A percentile compares a stretch with the other conserved stretches of the same genome.
Evolutionary conservation across 2,797 vertebrate species (phyloP).

Genomic region (Chloroceryle inda): DNA sequence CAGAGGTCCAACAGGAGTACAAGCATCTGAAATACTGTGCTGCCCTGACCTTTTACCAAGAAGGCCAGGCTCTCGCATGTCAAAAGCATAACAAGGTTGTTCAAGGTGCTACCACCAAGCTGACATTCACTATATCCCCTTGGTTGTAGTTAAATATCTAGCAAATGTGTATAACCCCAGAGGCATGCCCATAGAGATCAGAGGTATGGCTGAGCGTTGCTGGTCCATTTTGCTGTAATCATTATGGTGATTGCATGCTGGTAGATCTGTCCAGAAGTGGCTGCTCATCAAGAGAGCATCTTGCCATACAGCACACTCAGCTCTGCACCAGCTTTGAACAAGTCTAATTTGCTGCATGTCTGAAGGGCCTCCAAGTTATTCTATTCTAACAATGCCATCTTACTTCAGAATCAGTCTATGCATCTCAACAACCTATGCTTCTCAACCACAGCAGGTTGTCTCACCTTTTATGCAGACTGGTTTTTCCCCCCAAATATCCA

Average conservation of each 20-base stretch:
- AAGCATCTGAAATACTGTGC: neutral
- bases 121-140: neutral
- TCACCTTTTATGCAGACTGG: neutral
- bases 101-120: neutral
- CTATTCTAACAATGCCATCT: neutral
- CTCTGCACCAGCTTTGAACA: neutral
- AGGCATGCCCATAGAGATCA: neutral
- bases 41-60: neutral
- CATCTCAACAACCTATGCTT: neutral
- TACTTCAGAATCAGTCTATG: neutral
- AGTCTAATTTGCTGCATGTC: neutral
- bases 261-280: neutral
- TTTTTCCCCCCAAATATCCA: rapidly evolving
- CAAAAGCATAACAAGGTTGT: neutral
- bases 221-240: neutral
- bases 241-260: neutral
- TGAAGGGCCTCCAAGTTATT: neutral
- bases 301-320: neutral
- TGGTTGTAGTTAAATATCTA: neutral
- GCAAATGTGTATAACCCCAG: neutral
- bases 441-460: neutral
- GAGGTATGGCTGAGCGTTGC: neutral
- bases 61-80: neutral
- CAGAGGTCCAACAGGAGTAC: too few relatives aligned
- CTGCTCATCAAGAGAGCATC: neutral